Evolutionary conservation across 92 coral and sea anemone genomes (phyloP).

Genomic region (Heteractis magnifica): DNA sequence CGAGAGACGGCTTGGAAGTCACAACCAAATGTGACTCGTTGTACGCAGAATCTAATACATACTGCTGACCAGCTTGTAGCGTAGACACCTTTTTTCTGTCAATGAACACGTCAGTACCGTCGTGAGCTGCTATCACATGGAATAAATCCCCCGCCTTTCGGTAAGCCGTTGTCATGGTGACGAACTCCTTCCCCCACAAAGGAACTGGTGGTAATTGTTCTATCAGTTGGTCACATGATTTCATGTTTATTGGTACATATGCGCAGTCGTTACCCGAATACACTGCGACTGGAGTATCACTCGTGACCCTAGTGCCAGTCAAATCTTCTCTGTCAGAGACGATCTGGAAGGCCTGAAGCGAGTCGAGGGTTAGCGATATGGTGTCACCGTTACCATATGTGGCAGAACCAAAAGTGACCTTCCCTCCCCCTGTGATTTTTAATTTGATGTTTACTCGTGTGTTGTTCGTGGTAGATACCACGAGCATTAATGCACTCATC

Average conservation of each 20-base stretch:
- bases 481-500: slow-evolving; percentile 39
- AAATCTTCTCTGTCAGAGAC: slow-evolving; percentile 39
- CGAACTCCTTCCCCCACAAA: slow-evolving; percentile 68
- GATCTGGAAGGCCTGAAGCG: slow-evolving; percentile 68
- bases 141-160: slow-evolving; percentile 60
- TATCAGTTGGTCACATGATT: slow-evolving; percentile 72
- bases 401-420: background rate
- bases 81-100: slow-evolving; percentile 17
- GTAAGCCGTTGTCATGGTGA: slow-evolving; percentile 68
- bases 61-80: slow-evolving; percentile 53
- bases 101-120: slow-evolving; percentile 54
- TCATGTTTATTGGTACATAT: slow-evolving; percentile 42
- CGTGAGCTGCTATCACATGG: slow-evolving; percentile 66
- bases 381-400: slow-evolving; percentile 39
- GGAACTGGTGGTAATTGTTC: slow-evolving; percentile 81
- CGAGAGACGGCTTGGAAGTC: slow-evolving; percentile 65
- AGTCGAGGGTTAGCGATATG: slow-evolving; percentile 39
- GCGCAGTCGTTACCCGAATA: slow-evolving; percentile 90
- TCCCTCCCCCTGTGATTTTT: slow-evolving; percentile 19
- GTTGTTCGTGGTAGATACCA: slow-evolving; percentile 37
- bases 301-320: slow-evolving; percentile 69
- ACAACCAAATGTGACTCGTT: slow-evolving; percentile 43
- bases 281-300: slow-evolving; percentile 72
- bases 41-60: slow-evolving; percentile 36
- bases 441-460: slow-evolving; percentile 41